Conservation (phyloP, 1,140 invertebrate genomes). For the Papilio machaon region DNA sequence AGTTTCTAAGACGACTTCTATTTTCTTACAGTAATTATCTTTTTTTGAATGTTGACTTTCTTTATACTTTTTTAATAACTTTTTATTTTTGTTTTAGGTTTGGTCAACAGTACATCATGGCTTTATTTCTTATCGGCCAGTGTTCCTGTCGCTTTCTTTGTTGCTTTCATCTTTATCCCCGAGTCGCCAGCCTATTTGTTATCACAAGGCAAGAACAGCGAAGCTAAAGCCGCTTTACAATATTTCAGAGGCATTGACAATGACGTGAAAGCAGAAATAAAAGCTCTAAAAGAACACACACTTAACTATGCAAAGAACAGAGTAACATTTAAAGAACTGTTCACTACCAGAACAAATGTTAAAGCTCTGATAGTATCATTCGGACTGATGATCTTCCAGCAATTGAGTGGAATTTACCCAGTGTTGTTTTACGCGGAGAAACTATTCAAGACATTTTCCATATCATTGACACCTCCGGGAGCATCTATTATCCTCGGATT, state of each 20-base stretch:
- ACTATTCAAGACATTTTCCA: constrained; percentile 85
- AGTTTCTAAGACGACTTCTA: too few relatives aligned
- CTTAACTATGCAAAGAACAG: constrained; percentile 70
- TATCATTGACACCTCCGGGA: constrained; percentile 73
- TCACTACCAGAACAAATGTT: constrained; percentile 76
- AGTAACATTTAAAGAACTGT: constrained; percentile 76
- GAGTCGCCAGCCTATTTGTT: constrained; percentile 87
- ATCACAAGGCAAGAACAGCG: constrained; percentile 76
- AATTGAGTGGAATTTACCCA: constrained; percentile 90
- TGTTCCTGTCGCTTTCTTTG: constrained; percentile 86
- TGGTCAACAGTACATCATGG: constrained; percentile 82
- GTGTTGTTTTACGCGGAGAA: constrained; percentile 89
- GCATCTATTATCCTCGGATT: constrained; percentile 86
- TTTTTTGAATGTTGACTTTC: too few relatives aligned
- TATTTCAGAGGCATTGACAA: constrained; percentile 87
- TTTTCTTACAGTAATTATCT: too few relatives aligned
- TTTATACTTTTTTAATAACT: neutral
- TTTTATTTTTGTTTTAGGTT: constrained; percentile 79
- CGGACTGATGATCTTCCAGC: constrained; percentile 91
- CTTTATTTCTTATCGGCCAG: constrained; percentile 86
- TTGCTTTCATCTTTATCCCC: constrained; percentile 88
- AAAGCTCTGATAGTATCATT: constrained; percentile 82
- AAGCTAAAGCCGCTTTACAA: constrained; percentile 85
- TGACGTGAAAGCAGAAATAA: constrained; percentile 84
- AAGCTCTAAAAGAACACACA: constrained; percentile 82